Conservation (phyloP, 2,113 vertebrate species). For the Bufo gargarizans region DNA sequence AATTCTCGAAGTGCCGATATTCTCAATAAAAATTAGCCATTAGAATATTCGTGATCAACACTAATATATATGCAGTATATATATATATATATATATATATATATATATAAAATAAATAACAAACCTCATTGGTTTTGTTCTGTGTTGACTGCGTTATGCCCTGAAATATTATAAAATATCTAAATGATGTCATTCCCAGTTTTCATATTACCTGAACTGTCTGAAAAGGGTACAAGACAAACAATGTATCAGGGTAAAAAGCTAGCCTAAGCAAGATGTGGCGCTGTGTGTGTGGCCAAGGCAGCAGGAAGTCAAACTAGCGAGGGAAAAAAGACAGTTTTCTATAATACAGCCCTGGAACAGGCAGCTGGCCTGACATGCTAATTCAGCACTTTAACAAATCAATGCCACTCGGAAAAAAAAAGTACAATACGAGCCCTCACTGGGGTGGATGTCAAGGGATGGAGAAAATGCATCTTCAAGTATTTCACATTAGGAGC, state of each 20-base stretch:
- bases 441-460: conserved; percentile 87
- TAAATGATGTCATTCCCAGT: background rate
- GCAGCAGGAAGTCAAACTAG: conserved; percentile 66
- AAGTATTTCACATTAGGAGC: conserved; percentile 95
- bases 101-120: background rate
- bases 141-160: background rate
- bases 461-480: conserved; percentile 86
- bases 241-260: conserved; percentile 42
- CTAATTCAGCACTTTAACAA: conserved; percentile 99
- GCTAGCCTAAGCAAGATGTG: conserved; percentile 67
- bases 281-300: conserved; percentile 70
- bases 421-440: conserved; percentile 90
- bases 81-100: too few species aligned
- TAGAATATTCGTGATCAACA: too few species aligned
- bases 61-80: too few species aligned
- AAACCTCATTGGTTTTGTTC: background rate
- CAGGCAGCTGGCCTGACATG: conserved; percentile 89
- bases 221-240: conserved; percentile 56
- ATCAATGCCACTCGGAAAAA: conserved; percentile 95
- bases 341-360: conserved; percentile 69
- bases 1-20: too few species aligned
- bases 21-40: too few species aligned
- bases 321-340: conserved; percentile 57
- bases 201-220: conserved; percentile 60
- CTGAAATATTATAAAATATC: background rate